Conservation (phyloP, 1,140 invertebrate species). For the Frieseomelitta varia region DNA sequence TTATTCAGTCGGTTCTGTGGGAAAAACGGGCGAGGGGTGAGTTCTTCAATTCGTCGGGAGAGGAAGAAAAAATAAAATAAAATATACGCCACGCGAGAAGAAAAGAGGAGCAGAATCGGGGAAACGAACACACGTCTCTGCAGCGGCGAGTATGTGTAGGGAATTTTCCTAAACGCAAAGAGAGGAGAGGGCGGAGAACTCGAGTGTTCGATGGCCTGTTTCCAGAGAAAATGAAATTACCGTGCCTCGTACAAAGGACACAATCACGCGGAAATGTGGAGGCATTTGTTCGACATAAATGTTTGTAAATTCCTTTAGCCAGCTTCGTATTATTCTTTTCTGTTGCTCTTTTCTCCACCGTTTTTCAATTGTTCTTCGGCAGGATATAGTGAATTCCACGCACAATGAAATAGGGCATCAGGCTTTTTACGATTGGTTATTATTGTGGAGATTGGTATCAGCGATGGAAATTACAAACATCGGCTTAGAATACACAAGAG, state of each 20-base stretch:
- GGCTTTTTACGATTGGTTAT: background rate
- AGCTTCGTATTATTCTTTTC: background rate
- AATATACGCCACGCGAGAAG: background rate
- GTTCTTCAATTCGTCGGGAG: constrained; percentile 53
- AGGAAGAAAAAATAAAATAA: no score
- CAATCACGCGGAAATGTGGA: constrained; percentile 18
- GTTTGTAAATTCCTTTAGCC: constrained; percentile 16
- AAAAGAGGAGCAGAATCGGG: background rate
- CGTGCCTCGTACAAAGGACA: background rate
- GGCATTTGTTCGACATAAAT: background rate
- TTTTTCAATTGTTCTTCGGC: background rate
- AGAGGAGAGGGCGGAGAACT: constrained; percentile 34
- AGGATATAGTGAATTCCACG: background rate
- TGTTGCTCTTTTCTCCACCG: background rate
- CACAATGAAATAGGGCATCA: background rate
- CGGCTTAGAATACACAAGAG: background rate
- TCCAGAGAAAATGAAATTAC: constrained; percentile 30
- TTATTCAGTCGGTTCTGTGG: constrained; percentile 63
- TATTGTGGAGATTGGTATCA: background rate
- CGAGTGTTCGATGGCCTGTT: constrained; percentile 30
- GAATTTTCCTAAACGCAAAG: constrained; percentile 9
- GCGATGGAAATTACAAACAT: background rate
- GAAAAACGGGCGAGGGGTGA: constrained; percentile 56
- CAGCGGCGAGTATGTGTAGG: background rate
- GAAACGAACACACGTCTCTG: constrained; percentile 1